Conservation (phyloP, 2,888 invertebrate species). For the Mylabris sibirica region DNA sequence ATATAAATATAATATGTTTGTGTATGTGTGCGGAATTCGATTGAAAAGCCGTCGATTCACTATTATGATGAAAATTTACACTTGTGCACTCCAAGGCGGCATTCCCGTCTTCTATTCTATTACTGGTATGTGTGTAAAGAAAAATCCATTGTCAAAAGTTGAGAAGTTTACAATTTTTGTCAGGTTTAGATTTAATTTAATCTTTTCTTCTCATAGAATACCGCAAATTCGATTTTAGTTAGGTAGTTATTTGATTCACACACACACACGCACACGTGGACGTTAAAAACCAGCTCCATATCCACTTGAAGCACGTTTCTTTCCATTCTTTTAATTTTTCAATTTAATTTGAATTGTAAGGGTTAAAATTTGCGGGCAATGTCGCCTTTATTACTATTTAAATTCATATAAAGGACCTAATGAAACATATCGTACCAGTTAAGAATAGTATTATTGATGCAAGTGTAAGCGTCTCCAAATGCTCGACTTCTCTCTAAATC, state of each 20-base stretch:
- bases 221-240: background rate
- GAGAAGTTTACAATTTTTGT: constrained; percentile 54
- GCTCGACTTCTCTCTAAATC: constrained; percentile 44
- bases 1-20: constrained; percentile 16
- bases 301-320: constrained; percentile 14
- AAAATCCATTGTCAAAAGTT: constrained; percentile 52
- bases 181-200: constrained; percentile 58
- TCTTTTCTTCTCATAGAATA: constrained; percentile 32
- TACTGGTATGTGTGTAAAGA: constrained; percentile 23
- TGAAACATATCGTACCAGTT: constrained; percentile 30
- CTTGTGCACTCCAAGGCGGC: constrained; percentile 63
- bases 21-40: constrained; percentile 57
- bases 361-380: constrained; percentile 12
- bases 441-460: constrained; percentile 31
- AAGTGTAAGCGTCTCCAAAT: constrained; percentile 49
- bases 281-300: constrained; percentile 12
- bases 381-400: constrained; percentile 18
- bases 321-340: constrained; percentile 10
- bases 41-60: constrained; percentile 60
- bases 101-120: constrained; percentile 42
- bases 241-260: background rate
- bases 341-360: constrained; percentile 16
- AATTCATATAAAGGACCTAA: constrained; percentile 25
- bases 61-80: constrained; percentile 63
- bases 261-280: constrained; percentile 9